A percentile compares a stretch with the other conserved stretches of the same genome.
phyloP scores from a whole-genome alignment of 2,797 vertebrate genomes.

The Micrastur ruficollis region DNA sequence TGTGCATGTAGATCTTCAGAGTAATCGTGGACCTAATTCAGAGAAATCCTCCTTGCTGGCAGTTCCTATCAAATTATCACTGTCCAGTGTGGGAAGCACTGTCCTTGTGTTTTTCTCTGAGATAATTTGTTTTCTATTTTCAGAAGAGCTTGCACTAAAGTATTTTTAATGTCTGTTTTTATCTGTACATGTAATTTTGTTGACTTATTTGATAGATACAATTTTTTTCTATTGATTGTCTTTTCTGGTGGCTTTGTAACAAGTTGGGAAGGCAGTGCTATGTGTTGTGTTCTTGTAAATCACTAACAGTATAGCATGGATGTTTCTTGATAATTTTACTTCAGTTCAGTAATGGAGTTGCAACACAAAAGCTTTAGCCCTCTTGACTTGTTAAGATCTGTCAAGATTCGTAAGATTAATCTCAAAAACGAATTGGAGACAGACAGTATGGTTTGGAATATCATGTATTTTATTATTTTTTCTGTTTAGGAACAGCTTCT shows the following conservation, averaged over 20 bases:
- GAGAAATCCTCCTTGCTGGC: neutral
- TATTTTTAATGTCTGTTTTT: neutral
- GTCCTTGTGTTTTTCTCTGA: neutral
- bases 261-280: neutral
- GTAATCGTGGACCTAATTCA: neutral
- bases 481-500: constrained; percentile 84
- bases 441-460: constrained; percentile 69
- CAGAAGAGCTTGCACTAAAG: neutral
- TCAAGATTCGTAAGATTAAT: neutral
- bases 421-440: neutral
- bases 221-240: neutral
- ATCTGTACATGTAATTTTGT: neutral
- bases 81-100: neutral
- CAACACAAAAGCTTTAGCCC: neutral
- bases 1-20: neutral
- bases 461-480: constrained; percentile 76
- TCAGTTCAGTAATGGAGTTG: neutral
- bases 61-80: neutral
- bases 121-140: neutral
- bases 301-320: neutral
- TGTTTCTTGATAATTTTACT: neutral
- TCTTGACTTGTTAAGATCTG: neutral
- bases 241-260: neutral
- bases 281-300: neutral
- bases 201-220: neutral